These are phyloP conservation scores for Lepidonotus clava DNA, from an alignment of 2,888 invertebrate genomes.

Conservation along the genomic window DNA sequence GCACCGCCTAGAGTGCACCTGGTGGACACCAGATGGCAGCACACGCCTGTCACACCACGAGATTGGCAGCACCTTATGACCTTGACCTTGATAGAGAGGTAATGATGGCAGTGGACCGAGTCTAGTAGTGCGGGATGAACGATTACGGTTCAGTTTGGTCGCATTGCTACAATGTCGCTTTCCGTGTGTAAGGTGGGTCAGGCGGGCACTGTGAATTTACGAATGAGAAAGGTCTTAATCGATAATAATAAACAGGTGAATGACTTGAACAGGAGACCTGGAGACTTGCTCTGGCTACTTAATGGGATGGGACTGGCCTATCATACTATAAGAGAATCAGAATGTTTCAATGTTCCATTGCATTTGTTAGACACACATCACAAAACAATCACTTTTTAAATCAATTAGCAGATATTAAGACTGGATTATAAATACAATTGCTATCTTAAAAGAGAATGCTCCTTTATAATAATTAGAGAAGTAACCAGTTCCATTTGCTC, in stretches of 20 bases:
- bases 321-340: constrained; percentile 47
- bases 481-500: constrained; percentile 48
- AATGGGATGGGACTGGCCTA: constrained; percentile 53
- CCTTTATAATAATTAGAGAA: constrained; percentile 9
- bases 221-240: constrained; percentile 10
- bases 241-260: constrained; percentile 31
- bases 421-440: constrained; percentile 32
- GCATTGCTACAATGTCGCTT: neutral
- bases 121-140: constrained; percentile 13
- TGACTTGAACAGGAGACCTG: constrained; percentile 41
- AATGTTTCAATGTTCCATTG: constrained; percentile 38
- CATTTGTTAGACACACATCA: constrained; percentile 19
- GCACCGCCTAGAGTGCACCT: constrained; percentile 15
- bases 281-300: constrained; percentile 16
- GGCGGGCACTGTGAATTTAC: constrained; percentile 39
- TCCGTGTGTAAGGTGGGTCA: neutral
- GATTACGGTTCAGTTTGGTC: neutral
- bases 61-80: constrained; percentile 49
- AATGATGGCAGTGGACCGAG: constrained; percentile 50
- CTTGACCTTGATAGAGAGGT: constrained; percentile 49
- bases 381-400: constrained; percentile 43
- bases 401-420: constrained; percentile 38
- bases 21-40: constrained; percentile 1
- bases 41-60: constrained; percentile 22
- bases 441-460: constrained; percentile 27